Evolutionary conservation across 1,140 invertebrate species (phyloP).

Genomic region (Hetaerina americana): DNA sequence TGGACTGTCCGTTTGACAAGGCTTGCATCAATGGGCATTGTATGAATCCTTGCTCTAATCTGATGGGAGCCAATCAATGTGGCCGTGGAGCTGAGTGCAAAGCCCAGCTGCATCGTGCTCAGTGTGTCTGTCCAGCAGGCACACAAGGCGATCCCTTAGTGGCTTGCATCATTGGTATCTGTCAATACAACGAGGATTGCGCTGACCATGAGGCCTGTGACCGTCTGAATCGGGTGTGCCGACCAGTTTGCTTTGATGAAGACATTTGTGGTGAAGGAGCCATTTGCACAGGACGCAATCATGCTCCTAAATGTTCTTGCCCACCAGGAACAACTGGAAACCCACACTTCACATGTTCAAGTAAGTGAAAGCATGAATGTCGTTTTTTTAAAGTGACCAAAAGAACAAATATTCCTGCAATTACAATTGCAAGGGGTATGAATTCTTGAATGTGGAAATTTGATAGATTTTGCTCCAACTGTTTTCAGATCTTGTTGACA

Average conservation of each 20-base stretch:
- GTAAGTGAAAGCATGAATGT: constrained; percentile 18
- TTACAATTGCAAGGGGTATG: no score
- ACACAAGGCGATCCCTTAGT: constrained; percentile 70
- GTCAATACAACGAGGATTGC: constrained; percentile 82
- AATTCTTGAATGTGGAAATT: no score
- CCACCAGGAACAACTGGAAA: constrained; percentile 58
- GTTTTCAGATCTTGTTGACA: no score
- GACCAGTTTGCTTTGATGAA: constrained; percentile 57
- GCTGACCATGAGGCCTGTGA: constrained; percentile 75
- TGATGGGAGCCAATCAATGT: constrained; percentile 43
- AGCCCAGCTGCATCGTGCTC: constrained; percentile 55
- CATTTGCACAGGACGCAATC: constrained; percentile 52
- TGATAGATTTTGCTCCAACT: no score
- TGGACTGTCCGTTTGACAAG: constrained; percentile 76
- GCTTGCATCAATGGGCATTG: constrained; percentile 66
- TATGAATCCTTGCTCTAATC: constrained; percentile 54
- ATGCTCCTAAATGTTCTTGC: constrained; percentile 68
- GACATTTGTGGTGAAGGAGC: constrained; percentile 63
- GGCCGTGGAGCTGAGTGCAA: constrained; percentile 66
- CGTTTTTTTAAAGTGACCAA: no score
- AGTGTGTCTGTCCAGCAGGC: constrained; percentile 69
- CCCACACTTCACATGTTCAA: constrained; percentile 58
- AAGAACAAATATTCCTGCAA: no score
- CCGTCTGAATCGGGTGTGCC: constrained; percentile 65
- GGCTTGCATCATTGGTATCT: constrained; percentile 68